Evolutionary conservation across 92 coral and sea anemone genomes (phyloP), one percentile per base, ranked within the genome.

Genomic region (Micromussa lordhowensis): DNA sequence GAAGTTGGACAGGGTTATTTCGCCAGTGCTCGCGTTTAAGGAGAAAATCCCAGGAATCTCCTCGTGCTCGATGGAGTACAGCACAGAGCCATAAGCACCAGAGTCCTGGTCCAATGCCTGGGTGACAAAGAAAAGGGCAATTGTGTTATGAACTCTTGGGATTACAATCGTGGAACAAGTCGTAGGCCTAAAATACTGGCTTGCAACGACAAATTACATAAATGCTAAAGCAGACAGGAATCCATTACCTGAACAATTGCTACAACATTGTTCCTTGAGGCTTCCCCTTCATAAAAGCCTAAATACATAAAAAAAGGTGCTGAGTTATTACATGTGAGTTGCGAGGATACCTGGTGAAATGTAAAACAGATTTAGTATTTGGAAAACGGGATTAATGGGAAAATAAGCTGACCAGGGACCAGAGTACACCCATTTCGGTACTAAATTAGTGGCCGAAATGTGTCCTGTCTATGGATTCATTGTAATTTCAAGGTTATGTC

Each of bases 81-180:
- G 87, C 55, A 94, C 64, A 68, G 83, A 81, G 63, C 94, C 86
- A 83, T 82, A 91, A 61, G 87, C 83, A 30, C 92, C 91, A 36
- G 85, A 66, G 78, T 97, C 99, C 68, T 83, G 90, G 80, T 97
- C 99, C 32, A 91, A 76, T n/a, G 99, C 99, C 98, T 95, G 83
- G 26, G 63, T 51, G 53, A 16, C 34, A 24, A 68, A 53, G 18
- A 34, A 32, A 75, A 51, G 75, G 58, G 81, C 31, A 77, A 80
- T 31, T 28, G 12, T 49, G 69, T 24, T 36, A 17, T 36, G 28
- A 38, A 15, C 61, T 55, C 22, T 3, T 55, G 18, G 61, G 4
- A 16, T 55, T 15, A 55, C 61, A 55, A 55, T 55, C 4, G 61
- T 55, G 61, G 18, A 55, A 44, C 51, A 40, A 4, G 10, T 40